Percentiles rank a stretch among this genome's conserved stretches.
Conservation (phyloP, 2,113 vertebrate species). For the Clarias macrocephalus region DNA sequence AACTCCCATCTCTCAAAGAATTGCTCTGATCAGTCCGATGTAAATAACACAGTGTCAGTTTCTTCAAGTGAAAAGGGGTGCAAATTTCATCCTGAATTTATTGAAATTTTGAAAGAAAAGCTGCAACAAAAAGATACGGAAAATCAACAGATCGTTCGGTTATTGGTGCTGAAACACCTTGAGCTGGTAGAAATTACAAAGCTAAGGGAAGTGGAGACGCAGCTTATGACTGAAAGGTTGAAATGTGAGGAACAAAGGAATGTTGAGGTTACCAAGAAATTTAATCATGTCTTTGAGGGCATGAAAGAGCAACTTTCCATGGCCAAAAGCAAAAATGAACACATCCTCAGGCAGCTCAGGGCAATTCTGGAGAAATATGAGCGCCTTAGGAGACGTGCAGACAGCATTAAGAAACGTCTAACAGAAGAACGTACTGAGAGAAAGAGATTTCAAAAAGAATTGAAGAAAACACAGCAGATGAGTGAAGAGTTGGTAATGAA, state of each 20-base stretch:
- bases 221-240: constrained; percentile 34
- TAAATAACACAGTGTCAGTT: neutral
- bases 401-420: constrained; percentile 31
- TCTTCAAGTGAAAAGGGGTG: neutral
- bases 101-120: constrained; percentile 32
- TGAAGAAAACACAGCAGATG: constrained; percentile 32
- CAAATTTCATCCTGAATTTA: constrained; percentile 13
- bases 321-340: constrained; percentile 42
- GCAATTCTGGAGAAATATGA: constrained; percentile 53
- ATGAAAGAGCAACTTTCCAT: constrained; percentile 32
- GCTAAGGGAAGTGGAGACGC: constrained; percentile 35
- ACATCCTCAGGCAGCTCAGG: constrained; percentile 36
- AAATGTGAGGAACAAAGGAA: constrained; percentile 40
- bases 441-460: constrained; percentile 36
- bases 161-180: constrained; percentile 42
- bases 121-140: constrained; percentile 46
- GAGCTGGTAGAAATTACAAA: constrained; percentile 24
- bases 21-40: neutral
- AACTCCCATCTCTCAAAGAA: neutral
- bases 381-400: constrained; percentile 40
- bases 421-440: constrained; percentile 34
- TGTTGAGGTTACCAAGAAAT: constrained; percentile 15
- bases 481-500: constrained; percentile 33
- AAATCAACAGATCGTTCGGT: constrained; percentile 32
- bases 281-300: constrained; percentile 29